Evolutionary conservation across 2,797 vertebrate genomes (phyloP).

Genomic region (Etheostoma nigrum): DNA sequence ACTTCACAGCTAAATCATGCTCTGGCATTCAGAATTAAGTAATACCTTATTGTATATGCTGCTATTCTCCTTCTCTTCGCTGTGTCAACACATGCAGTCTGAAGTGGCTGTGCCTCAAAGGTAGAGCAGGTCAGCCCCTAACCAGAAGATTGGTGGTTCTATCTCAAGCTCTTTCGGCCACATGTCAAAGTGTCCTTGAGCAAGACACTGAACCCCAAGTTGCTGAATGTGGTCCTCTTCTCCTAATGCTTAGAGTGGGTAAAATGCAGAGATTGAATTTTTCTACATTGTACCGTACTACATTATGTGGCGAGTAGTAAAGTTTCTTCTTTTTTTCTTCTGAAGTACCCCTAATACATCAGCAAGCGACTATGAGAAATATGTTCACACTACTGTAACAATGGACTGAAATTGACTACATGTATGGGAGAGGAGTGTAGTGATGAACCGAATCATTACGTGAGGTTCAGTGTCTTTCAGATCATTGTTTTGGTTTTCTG

Average conservation of each 20-base stretch:
- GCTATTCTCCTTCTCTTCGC: neutral
- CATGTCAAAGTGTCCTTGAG: no score
- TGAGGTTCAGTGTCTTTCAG: neutral
- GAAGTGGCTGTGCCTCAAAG: neutral
- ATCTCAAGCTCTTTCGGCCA: no score
- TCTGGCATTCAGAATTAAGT: constrained; percentile 37
- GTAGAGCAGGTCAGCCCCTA: no score
- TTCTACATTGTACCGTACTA: no score
- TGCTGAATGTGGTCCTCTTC: no score
- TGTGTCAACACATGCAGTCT: neutral
- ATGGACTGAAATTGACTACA: neutral
- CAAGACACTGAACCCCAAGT: no score
- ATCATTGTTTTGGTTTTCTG: neutral
- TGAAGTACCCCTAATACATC: neutral
- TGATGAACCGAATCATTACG: neutral
- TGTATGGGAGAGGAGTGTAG: neutral
- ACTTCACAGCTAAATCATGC: constrained; percentile 31
- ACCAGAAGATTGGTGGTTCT: no score
- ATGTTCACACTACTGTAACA: neutral
- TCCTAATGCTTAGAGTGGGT: no score
- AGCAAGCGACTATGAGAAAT: neutral
- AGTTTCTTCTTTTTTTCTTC: neutral
- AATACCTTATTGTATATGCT: neutral
- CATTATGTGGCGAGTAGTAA: no score
- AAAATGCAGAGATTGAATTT: no score